Percentiles rank a stretch among this genome's conserved stretches.
phyloP scores from a whole-genome alignment of 1,140 invertebrate species.

The Marisa cornuarietis region DNA sequence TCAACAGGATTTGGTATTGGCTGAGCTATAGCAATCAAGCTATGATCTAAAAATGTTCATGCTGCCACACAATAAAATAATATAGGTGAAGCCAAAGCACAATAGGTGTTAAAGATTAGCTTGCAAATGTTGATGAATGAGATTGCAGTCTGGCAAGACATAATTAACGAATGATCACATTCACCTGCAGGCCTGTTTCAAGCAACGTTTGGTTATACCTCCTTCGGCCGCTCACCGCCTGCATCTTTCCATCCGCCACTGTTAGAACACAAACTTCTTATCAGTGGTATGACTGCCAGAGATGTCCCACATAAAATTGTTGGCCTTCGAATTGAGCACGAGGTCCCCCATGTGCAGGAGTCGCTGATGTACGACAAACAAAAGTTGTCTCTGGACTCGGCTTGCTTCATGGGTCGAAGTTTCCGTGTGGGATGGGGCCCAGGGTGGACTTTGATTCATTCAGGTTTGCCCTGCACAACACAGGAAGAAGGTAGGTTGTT shows the following conservation, averaged over 20 bases:
- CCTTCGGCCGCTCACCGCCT: conserved; percentile 43
- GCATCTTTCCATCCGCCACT: conserved; percentile 45
- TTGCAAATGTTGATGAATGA: too few relatives aligned
- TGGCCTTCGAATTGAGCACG: conserved; percentile 44
- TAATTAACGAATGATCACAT: too few relatives aligned
- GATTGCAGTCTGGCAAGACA: too few relatives aligned
- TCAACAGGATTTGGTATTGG: too few relatives aligned
- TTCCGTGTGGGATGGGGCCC: conserved; percentile 81
- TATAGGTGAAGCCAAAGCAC: too few relatives aligned
- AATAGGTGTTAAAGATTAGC: too few relatives aligned
- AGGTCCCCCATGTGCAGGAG: conserved; percentile 45
- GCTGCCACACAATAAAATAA: too few relatives aligned
- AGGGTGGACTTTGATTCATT: conserved; percentile 70
- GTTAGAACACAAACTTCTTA: conserved; percentile 52
- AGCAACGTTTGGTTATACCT: conserved; percentile 38
- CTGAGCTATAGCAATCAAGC: too few relatives aligned
- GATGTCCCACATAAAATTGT: conserved; percentile 48
- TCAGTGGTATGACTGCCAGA: conserved; percentile 54
- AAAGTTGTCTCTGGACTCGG: conserved; percentile 74
- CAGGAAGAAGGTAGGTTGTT: conserved; percentile 17
- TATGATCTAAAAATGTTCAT: too few relatives aligned
- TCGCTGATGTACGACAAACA: conserved; percentile 59
- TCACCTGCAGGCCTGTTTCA: conserved; percentile 24
- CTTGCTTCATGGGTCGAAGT: conserved; percentile 73
- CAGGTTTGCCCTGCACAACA: conserved; percentile 34